Conservation (phyloP, 1,140 invertebrate genomes). For the Diorhabda elongata region DNA sequence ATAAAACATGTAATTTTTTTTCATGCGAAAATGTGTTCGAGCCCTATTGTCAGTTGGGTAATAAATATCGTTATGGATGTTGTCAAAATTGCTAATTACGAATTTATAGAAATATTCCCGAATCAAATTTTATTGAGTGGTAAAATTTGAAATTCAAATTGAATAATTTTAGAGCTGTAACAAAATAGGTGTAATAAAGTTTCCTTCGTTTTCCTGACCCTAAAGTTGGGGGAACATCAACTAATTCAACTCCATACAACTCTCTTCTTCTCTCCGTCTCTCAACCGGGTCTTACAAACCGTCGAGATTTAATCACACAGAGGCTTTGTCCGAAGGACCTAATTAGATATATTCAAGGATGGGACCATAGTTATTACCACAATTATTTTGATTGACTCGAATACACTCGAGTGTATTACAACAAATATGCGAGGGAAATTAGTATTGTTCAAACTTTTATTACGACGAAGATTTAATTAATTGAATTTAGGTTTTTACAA, state of each 20-base stretch:
- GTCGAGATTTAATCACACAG: not conserved
- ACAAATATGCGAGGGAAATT: too few relatives aligned
- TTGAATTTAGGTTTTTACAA: too few relatives aligned
- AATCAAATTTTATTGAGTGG: not conserved
- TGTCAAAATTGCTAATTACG: not conserved
- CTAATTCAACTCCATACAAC: slow-evolving; percentile 2
- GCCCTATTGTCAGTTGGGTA: too few relatives aligned
- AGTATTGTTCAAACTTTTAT: too few relatives aligned
- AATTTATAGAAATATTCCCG: not conserved
- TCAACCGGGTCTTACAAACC: slow-evolving; percentile 1
- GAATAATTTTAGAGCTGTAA: slow-evolving; percentile 2
- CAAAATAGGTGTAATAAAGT: not conserved
- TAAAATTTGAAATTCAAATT: not conserved
- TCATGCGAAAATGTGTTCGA: too few relatives aligned
- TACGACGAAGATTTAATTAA: too few relatives aligned
- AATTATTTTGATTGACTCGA: not conserved
- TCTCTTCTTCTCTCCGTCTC: not conserved
- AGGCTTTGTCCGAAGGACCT: not conserved
- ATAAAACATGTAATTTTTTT: too few relatives aligned
- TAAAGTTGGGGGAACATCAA: slow-evolving; percentile 2
- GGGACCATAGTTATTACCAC: slow-evolving; percentile 1
- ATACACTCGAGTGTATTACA: too few relatives aligned
- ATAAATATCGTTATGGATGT: too few relatives aligned
- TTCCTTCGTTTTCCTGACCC: slow-evolving; percentile 1
- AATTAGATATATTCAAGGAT: slow-evolving; percentile 3